Conservation (phyloP, 2,113 vertebrate genomes). For the Centrocercus urophasianus region DNA sequence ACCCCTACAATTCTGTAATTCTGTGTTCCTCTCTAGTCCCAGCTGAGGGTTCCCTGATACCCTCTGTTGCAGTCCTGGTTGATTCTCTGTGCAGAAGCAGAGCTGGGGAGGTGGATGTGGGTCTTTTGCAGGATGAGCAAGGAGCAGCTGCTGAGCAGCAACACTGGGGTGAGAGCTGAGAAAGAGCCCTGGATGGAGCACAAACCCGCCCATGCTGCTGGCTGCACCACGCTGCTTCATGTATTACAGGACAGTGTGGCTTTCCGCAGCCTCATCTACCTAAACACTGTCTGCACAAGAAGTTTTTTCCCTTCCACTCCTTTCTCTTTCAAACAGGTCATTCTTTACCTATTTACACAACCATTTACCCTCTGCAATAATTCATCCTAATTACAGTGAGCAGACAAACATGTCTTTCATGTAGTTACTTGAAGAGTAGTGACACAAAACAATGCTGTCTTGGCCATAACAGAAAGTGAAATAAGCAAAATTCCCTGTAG, state of each 20-base stretch:
- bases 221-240: fast-evolving
- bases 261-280: fast-evolving
- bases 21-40: not conserved
- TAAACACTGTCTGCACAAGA: fast-evolving
- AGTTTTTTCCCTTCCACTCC: not conserved
- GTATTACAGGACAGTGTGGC: not conserved
- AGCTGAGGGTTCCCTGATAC: not conserved
- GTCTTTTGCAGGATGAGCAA: not conserved
- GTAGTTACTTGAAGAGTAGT: not conserved
- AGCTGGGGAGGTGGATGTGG: not conserved
- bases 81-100: not conserved
- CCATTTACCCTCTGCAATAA: not conserved
- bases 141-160: not conserved
- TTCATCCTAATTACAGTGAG: not conserved
- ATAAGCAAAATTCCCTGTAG: not conserved
- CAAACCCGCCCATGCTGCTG: not conserved
- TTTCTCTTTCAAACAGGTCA: not conserved
- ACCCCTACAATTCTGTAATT: no score
- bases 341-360: not conserved
- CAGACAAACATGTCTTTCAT: not conserved
- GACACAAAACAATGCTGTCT: not conserved
- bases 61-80: not conserved
- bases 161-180: not conserved
- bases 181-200: no score
- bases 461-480: not conserved